Percentiles rank a stretch among this genome's conserved stretches.
Conservation (phyloP, 2,888 invertebrate genomes). For the Geotrupes spiniger region DNA sequence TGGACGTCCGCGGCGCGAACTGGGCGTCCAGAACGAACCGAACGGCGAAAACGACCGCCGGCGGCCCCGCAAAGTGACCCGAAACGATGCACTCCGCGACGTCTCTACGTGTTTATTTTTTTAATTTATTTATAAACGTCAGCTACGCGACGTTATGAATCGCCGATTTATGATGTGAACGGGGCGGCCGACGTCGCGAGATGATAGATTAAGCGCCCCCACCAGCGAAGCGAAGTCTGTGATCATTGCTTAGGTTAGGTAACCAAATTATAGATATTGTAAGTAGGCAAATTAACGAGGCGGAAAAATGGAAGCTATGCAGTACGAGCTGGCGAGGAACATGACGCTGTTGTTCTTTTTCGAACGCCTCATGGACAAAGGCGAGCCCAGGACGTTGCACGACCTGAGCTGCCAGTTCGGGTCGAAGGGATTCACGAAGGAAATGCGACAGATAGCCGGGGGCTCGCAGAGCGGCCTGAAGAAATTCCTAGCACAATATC, state of each 20-base stretch:
- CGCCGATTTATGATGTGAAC: slow-evolving; percentile 16
- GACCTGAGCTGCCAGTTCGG: slow-evolving; percentile 99
- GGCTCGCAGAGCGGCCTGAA: slow-evolving; percentile 95
- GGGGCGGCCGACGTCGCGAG: background rate
- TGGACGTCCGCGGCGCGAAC: no score
- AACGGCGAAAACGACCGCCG: no score
- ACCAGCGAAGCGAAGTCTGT: slow-evolving; percentile 13
- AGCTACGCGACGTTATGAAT: slow-evolving; percentile 2
- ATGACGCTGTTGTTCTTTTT: slow-evolving; percentile 97
- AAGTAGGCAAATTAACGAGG: slow-evolving; percentile 4
- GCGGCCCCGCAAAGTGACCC: no score
- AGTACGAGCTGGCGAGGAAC: slow-evolving; percentile 91
- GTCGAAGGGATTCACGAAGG: slow-evolving; percentile 97
- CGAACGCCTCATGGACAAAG: slow-evolving; percentile 96
- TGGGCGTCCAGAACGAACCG: no score
- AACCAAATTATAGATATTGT: slow-evolving; percentile 1
- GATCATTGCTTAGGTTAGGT: slow-evolving; percentile 17
- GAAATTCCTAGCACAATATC: slow-evolving; percentile 95
- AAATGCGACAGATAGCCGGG: slow-evolving; percentile 95
- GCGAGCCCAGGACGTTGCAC: slow-evolving; percentile 91
- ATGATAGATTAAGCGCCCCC: slow-evolving; percentile 14
- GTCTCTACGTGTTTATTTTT: slow-evolving; percentile 10
- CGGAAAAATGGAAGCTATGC: slow-evolving; percentile 80
- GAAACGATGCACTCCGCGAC: no score
- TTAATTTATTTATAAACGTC: slow-evolving; percentile 9